Evolutionary conservation across 23 tunicate genomes (phyloP).

Genomic region (Styela clava): DNA sequence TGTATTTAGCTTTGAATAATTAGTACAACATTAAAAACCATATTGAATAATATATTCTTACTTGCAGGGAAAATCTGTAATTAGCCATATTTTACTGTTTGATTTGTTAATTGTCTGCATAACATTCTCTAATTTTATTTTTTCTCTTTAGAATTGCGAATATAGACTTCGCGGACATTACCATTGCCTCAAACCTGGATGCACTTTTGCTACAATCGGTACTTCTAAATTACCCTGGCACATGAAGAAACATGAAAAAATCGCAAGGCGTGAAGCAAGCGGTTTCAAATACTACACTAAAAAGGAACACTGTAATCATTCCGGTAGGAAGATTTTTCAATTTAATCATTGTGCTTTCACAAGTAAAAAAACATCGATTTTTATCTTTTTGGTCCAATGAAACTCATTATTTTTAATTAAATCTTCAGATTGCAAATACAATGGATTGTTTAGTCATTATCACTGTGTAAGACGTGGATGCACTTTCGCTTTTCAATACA

Average conservation of each 20-base stretch:
- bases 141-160: conserved; percentile 62
- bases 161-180: conserved; percentile 74
- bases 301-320: conserved; percentile 55
- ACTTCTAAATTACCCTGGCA: conserved; percentile 90
- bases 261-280: conserved; percentile 72
- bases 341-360: neutral
- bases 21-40: no score
- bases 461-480: conserved; percentile 72
- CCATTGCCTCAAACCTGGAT: conserved; percentile 86
- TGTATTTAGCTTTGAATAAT: no score
- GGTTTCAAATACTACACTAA: conserved; percentile 86
- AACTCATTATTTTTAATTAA: neutral
- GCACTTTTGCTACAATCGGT: conserved; percentile 75
- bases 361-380: neutral
- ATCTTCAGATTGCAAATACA: conserved; percentile 73
- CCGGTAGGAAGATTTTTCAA: conserved; percentile 29
- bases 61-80: no score
- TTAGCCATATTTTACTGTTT: no score
- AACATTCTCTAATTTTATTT: neutral
- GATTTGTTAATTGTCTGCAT: no score
- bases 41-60: no score
- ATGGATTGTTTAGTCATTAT: conserved; percentile 70
- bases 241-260: conserved; percentile 82
- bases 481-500: conserved; percentile 78
- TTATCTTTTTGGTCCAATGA: neutral